Conservation (phyloP, 1,140 invertebrate genomes). For the Hylaeus anthracinus region DNA sequence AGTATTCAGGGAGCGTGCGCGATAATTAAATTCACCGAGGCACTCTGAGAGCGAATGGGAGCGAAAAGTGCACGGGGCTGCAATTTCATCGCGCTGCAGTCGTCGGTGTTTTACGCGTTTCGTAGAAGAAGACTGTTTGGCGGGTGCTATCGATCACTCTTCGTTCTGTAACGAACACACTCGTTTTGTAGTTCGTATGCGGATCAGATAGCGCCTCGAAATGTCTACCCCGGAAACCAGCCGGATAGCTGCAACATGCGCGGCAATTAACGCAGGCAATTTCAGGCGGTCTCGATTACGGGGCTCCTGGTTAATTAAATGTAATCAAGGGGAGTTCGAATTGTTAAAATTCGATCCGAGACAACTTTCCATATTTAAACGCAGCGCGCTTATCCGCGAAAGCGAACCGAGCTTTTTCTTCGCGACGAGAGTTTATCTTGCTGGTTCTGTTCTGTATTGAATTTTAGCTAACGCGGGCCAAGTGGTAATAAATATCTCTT, state of each 20-base stretch:
- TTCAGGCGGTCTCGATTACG: slow-evolving; percentile 26
- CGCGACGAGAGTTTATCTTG: neutral
- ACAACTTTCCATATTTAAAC: neutral
- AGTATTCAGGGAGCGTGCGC: neutral
- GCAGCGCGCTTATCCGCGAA: neutral
- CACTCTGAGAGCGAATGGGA: neutral
- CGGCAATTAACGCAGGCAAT: slow-evolving; percentile 28
- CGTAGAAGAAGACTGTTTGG: neutral
- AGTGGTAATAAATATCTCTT: no score
- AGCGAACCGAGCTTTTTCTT: no score
- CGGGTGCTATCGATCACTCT: neutral
- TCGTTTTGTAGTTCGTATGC: neutral
- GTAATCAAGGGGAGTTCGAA: slow-evolving; percentile 5
- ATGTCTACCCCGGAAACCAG: neutral
- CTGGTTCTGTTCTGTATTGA: no score
- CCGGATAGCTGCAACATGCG: neutral
- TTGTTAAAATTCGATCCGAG: neutral
- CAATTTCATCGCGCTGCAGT: neutral
- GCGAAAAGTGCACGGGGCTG: neutral
- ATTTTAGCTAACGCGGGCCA: no score
- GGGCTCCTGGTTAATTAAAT: slow-evolving; percentile 33
- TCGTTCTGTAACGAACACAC: slow-evolving; percentile 1
- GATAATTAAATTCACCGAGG: neutral
- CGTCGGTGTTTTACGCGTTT: neutral
- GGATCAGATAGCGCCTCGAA: slow-evolving; percentile 22